These are phyloP conservation scores for Hydrotaea diabolus DNA, from an alignment of 2,888 invertebrate genomes.

Conservation along the genomic window DNA sequence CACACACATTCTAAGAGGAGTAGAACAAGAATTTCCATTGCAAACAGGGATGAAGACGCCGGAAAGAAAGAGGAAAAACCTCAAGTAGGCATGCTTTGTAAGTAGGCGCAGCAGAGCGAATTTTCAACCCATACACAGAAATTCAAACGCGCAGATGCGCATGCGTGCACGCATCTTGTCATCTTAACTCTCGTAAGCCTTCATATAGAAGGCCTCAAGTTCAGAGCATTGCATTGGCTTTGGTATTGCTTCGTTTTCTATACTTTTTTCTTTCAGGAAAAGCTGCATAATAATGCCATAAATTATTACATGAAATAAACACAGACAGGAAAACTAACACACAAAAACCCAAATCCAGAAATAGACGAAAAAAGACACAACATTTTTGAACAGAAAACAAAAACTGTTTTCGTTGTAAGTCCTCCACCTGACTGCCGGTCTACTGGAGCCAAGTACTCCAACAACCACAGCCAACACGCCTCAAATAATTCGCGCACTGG, in stretches of 20 bases:
- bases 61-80: not conserved
- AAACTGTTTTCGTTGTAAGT: not conserved
- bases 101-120: not conserved
- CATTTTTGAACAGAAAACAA: slow-evolving; percentile 23
- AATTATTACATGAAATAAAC: slow-evolving; percentile 61
- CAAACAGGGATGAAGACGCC: not conserved
- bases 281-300: slow-evolving; percentile 65
- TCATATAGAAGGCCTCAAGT: not conserved
- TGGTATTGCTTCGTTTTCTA: not conserved
- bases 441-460: not conserved
- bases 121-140: slow-evolving; percentile 1
- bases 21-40: slow-evolving; percentile 18
- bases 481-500: not conserved
- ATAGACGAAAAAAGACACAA: not conserved
- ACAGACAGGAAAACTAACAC: slow-evolving; percentile 15
- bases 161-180: slow-evolving; percentile 62
- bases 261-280: slow-evolving; percentile 1
- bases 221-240: no score
- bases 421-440: no score
- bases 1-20: not conserved
- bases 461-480: not conserved
- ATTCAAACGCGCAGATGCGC: slow-evolving; percentile 27
- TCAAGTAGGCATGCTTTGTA: not conserved
- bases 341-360: not conserved
- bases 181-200: slow-evolving; percentile 15